phyloP scores from a whole-genome alignment of 1,140 invertebrate species.

The Hylaeus volcanicus region DNA sequence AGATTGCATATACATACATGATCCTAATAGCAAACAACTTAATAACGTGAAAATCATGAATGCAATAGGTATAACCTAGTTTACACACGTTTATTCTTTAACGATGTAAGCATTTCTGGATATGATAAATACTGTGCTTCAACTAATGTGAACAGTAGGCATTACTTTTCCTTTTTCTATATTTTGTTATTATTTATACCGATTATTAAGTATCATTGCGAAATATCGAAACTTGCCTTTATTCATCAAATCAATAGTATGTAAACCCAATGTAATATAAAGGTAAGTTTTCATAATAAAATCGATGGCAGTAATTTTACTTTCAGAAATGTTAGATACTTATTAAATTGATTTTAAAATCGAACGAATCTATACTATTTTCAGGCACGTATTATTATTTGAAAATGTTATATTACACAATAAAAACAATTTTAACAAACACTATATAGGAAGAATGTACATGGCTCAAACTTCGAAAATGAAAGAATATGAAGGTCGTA shows the following conservation, averaged over 20 bases:
- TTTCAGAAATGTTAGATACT: not conserved
- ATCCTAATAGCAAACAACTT: not conserved
- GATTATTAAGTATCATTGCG: not conserved
- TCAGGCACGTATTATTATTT: slow-evolving; percentile 52
- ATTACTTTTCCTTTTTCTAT: not conserved
- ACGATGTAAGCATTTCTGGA: not conserved
- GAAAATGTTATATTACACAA: slow-evolving; percentile 49
- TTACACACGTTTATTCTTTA: not conserved
- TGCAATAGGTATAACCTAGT: slow-evolving; percentile 21
- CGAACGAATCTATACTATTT: slow-evolving; percentile 24
- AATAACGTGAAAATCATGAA: not conserved
- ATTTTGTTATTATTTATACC: not conserved
- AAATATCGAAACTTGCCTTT: not conserved
- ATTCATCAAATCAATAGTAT: not conserved
- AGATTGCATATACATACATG: not conserved
- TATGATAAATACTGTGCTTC: not conserved
- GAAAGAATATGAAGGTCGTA: slow-evolving; percentile 85
- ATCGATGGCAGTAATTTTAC: slow-evolving; percentile 5
- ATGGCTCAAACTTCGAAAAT: slow-evolving; percentile 58
- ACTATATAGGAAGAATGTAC: slow-evolving; percentile 50
- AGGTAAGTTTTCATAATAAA: slow-evolving; percentile 26
- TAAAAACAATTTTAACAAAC: slow-evolving; percentile 40
- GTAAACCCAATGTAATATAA: slow-evolving; percentile 9
- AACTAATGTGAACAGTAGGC: not conserved
- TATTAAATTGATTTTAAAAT: slow-evolving; percentile 13